Percentiles rank a stretch among this genome's conserved stretches.
phyloP scores from a whole-genome alignment of 2,797 vertebrate genomes.

The Pogonophryne albipinna region DNA sequence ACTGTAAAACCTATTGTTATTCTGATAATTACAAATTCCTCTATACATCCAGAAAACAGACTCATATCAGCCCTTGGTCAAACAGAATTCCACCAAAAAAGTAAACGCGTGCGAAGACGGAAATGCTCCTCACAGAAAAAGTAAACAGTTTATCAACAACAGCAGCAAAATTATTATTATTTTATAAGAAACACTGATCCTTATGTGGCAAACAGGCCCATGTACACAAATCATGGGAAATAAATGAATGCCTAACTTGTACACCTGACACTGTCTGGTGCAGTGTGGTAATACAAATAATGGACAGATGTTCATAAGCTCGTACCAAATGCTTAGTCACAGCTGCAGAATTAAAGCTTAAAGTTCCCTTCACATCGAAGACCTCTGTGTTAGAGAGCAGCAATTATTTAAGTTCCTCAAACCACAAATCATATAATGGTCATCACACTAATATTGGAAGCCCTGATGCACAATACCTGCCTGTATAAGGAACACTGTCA shows the following conservation, averaged over 20 bases:
- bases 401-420: constrained; percentile 29
- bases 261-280: constrained; percentile 21
- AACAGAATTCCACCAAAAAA: constrained; percentile 25
- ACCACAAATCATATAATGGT: constrained; percentile 35
- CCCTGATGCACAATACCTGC: constrained; percentile 22
- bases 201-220: constrained; percentile 19
- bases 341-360: constrained; percentile 45
- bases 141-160: constrained; percentile 41
- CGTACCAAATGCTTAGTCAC: constrained; percentile 29
- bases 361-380: constrained; percentile 44
- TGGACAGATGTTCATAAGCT: constrained; percentile 25
- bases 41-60: constrained; percentile 22
- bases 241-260: constrained; percentile 22
- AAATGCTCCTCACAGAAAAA: constrained; percentile 38
- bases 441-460: constrained; percentile 18
- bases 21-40: constrained; percentile 29
- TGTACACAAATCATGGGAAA: constrained; percentile 28
- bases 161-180: constrained; percentile 47
- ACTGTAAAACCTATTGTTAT: constrained; percentile 21
- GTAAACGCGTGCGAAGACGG: background rate
- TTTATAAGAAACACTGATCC: constrained; percentile 29
- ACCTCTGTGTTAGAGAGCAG: constrained; percentile 33
- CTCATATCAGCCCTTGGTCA: constrained; percentile 39
- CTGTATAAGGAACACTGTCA: constrained; percentile 11
- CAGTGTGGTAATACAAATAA: constrained; percentile 24